Base-by-base conservation (phyloP, 1,140 invertebrate species). In the Euwallacea similis region DNA sequence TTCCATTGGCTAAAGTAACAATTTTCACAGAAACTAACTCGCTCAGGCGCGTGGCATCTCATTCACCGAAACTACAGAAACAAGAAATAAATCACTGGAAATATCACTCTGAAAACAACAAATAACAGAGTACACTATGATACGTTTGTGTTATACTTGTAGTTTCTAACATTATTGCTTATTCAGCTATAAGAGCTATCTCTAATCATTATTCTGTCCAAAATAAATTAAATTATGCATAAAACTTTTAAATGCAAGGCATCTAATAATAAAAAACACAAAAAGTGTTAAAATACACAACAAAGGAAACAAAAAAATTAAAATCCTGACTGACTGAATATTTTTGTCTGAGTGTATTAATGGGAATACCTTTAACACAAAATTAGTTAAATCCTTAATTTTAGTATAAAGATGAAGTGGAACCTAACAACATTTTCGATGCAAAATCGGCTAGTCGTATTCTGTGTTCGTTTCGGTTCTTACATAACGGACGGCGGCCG, bases 21-120 rank as follows among this genome's bases (percentile, higher is more conserved):
- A 43, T 42, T 64, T 65, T 41, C 59, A 68, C 54, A 10, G 53
- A 68, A 68, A 66, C 44, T 54, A 55, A 4, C 11, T 66, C 2
- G 13, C 54, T 54, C n/a, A 66, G 7, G 53, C n/a, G 15, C 7
- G 13, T n/a, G n/a, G n/a, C n/a, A n/a, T n/a, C n/a, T n/a, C 33
- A 7, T 9, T 64, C 62, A 0, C 62, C 21, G 21, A 33, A 33
- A 33, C 4, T 33, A 33, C 21, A 33, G 21, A 33, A 33, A 33
- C 21, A 33, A 33, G 21, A 33, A 33, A 66, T 41, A 15, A 66
- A 66, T 9, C 7, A 66, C 64, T 66, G 3, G 44, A 54, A 66
- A 55, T 41, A 44, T 54, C 6, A 55, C 53, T 54, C 11, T 56
- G 54, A 56, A 2, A 56, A 16, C 54, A 56, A 13, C 8, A 56